Evolutionary conservation across 2,888 invertebrate species (phyloP).

Genomic region (Drosophila setosimentum): DNA sequence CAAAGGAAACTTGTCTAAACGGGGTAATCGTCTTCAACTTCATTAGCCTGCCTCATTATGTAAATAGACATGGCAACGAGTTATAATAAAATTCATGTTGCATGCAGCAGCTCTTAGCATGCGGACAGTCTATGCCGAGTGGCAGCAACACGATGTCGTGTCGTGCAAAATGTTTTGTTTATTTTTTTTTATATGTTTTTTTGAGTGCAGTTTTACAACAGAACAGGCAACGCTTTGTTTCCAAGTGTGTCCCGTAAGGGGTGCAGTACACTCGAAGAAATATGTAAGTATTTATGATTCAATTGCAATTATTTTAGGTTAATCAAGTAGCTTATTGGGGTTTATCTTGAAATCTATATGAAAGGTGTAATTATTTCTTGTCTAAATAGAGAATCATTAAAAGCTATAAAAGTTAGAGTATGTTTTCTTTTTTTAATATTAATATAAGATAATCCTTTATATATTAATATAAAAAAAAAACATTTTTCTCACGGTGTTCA

Average conservation of each 20-base stretch:
- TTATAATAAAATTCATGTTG: slow-evolving; percentile 25
- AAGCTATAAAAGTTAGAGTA: too few species aligned
- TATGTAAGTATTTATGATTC: neutral
- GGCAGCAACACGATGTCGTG: slow-evolving; percentile 8
- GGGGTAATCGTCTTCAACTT: slow-evolving; percentile 20
- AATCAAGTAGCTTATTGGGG: neutral
- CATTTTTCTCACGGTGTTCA: neutral
- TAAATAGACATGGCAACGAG: slow-evolving; percentile 12
- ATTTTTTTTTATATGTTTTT: slow-evolving; percentile 1
- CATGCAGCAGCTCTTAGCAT: slow-evolving; percentile 10
- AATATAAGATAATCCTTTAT: neutral
- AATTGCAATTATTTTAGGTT: neutral
- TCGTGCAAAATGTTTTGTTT: slow-evolving; percentile 39
- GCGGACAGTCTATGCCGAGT: slow-evolving; percentile 18
- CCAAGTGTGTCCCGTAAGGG: slow-evolving; percentile 15
- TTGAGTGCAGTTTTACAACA: slow-evolving; percentile 31
- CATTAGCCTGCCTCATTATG: slow-evolving; percentile 50
- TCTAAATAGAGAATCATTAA: too few species aligned
- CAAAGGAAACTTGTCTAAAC: slow-evolving; percentile 31
- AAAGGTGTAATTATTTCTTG: neutral
- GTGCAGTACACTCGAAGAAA: slow-evolving; percentile 34
- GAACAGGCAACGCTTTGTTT: slow-evolving; percentile 46
- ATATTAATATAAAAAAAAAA: neutral
- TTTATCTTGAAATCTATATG: neutral
- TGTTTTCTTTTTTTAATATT: neutral